Conservation (phyloP, 2,113 vertebrate genomes). For the Zapornia atra region DNA sequence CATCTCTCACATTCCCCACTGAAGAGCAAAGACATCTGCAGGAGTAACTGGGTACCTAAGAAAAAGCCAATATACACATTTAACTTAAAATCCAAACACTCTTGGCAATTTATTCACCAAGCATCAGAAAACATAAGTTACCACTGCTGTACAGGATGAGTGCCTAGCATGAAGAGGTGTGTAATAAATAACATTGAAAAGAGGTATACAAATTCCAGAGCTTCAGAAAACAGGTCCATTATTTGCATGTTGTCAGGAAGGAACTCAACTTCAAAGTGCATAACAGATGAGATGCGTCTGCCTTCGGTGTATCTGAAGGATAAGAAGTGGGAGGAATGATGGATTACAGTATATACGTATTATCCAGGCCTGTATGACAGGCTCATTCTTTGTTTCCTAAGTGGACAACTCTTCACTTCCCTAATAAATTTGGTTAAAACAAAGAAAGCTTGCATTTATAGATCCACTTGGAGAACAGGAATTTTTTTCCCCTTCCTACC, state of each 20-base stretch:
- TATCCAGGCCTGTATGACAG: not conserved
- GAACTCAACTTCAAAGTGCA: not conserved
- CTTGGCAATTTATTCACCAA: not conserved
- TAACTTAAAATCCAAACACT: not conserved
- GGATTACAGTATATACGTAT: not conserved
- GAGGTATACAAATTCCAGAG: not conserved
- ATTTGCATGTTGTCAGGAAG: not conserved
- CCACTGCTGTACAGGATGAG: not conserved
- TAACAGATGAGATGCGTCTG: not conserved
- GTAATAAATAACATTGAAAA: not conserved
- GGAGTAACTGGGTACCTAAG: not conserved
- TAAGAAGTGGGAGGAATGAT: not conserved
- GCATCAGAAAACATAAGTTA: not conserved
- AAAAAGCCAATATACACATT: not conserved
- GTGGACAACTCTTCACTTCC: not conserved
- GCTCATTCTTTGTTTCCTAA: not conserved
- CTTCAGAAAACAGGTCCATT: not conserved
- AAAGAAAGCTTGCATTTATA: not conserved
- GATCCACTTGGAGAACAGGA: not conserved
- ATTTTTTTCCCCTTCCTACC: not conserved
- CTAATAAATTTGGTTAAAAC: not conserved
- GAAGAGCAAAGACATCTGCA: not conserved
- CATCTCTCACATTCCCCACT: not conserved
- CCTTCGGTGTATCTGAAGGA: not conserved
- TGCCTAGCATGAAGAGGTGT: not conserved